Percentiles rank a stretch among this genome's conserved stretches.
Evolutionary conservation across 2,888 invertebrate genomes (phyloP).

Genomic region (Parapristionchus giblindavisi): DNA sequence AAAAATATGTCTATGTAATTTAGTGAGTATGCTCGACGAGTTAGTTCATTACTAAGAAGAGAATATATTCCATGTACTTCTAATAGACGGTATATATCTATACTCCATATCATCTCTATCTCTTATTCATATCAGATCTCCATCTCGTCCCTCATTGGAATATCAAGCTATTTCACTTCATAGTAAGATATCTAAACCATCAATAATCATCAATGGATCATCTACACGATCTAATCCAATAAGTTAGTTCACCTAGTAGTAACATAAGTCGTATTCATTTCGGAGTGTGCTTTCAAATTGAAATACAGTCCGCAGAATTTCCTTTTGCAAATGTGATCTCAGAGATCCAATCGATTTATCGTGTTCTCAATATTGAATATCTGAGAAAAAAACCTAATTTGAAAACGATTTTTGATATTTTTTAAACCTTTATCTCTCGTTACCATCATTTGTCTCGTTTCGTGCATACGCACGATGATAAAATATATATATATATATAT

Average conservation of each 20-base stretch:
- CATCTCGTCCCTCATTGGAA: slow-evolving; percentile 23
- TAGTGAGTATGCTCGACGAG: slow-evolving; percentile 22
- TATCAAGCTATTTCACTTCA: slow-evolving; percentile 27
- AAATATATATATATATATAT: too few relatives aligned
- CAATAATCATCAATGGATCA: slow-evolving; percentile 20
- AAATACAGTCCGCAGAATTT: too few relatives aligned
- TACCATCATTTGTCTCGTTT: too few relatives aligned
- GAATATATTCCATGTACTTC: slow-evolving; percentile 30
- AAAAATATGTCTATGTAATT: not conserved
- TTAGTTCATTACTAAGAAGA: slow-evolving; percentile 4
- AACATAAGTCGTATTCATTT: too few relatives aligned
- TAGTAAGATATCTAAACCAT: slow-evolving; percentile 3
- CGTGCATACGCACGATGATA: too few relatives aligned
- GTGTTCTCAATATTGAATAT: too few relatives aligned
- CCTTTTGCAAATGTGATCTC: too few relatives aligned
- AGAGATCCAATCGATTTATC: too few relatives aligned
- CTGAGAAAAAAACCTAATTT: too few relatives aligned
- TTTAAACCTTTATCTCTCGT: too few relatives aligned
- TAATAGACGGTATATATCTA: slow-evolving; percentile 6
- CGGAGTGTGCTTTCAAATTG: too few relatives aligned
- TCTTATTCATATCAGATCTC: slow-evolving; percentile 14
- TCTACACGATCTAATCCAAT: slow-evolving; percentile 22
- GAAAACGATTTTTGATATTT: too few relatives aligned
- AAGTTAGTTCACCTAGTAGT: not conserved
- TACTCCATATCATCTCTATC: not conserved